Base-by-base conservation (phyloP, 2,113 vertebrate genomes). In the Lasiurus cinereus region DNA sequence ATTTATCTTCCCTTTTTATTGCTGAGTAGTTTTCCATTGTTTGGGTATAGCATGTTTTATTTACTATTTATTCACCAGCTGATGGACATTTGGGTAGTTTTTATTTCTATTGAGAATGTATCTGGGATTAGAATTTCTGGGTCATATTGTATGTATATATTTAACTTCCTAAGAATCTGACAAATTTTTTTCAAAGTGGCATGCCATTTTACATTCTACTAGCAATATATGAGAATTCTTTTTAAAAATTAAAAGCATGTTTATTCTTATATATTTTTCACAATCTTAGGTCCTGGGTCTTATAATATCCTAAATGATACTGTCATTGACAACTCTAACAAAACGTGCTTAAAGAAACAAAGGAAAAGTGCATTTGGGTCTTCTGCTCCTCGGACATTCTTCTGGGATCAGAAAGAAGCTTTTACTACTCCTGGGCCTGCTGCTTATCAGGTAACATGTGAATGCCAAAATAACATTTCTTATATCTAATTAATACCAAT, bases 261-360 rank as follows among this genome's bases (percentile, higher is more conserved):
- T 97, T 85, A 74, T 95, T 64, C 18, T 96, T 87, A 84, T 29
- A 59, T 22, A 77, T 78, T 88, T 66, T 94, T 83, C 33, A 79
- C 88, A 83, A 94, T 85, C 97, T 94, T 79, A 98, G 98, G 98
- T 96, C 97, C 98, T 96, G 98, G 96, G 5, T 98, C 93, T 86
- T 98, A 98, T 95, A 84, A 98, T 92, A 67, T 98, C 31, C 54
- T 90, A 39, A 96, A 94, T 2, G 84, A 62, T 5, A 83, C 59
- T 62, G 31, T 90, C 89, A 89, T 73, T 24, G 21, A 83, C 54
- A 93, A 8, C 67, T 36, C 73, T 59, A 96, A 92, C 80, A 91
- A 79, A 0, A 8, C 22, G 0, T 29, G 6, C 78, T 79, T 91
- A 31, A 82, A 76, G 11, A 69, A 56, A 84, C 22, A 73, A 90